Evolutionary conservation across 2,797 vertebrate species (phyloP), one percentile per base, ranked within the genome.

Genomic region (Lepidocolaptes lacrymiger): DNA sequence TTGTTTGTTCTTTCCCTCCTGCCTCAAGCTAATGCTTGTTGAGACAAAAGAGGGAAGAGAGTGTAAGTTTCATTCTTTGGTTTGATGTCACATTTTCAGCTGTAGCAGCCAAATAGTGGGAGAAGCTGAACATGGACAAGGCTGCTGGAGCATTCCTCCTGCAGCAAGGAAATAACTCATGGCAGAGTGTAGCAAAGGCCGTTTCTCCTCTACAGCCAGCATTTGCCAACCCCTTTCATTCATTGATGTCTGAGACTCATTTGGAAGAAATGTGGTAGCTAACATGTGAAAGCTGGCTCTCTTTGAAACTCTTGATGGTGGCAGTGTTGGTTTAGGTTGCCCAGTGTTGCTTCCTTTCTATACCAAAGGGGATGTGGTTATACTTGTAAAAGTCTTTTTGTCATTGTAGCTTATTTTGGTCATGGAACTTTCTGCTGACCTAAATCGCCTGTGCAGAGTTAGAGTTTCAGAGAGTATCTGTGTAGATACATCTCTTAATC

Each of bases 291-390:
- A 71, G 26, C 23, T 63, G 36, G 3, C 51, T 69, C 14, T 64
- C 79, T 56, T 14, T 39, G 34, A 55, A 88, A 49, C 34, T 61
- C 46, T 22, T 36, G 24, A 39, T 90, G 54, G 28, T 93, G 66
- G 49, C 68, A 54, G 5, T 18, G 22, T 58, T 77, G 75, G 34
- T 77, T 93, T 85, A 37, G 34, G 61, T 76, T 91, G 76, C 55
- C 85, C 4, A 1, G 0, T 61, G 58, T 74, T 14, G 1, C 44
- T 89, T 92, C 68, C 61, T 89, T 91, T 88, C 54, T 58, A 6
- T 72, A 81, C 54, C 28, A n/a, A 88, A 72, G 68, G 85, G 79
- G 72, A 93, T 85, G 68, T 85, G 81, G 62, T 91, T 94, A 34
- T 71, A 48, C 14, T 44, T 82, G n/a, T 8, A 24, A 17, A 79